Evolutionary conservation across 2,797 vertebrate species (phyloP), one percentile per base, ranked within the genome.

Genomic region (Galago senegalensis): DNA sequence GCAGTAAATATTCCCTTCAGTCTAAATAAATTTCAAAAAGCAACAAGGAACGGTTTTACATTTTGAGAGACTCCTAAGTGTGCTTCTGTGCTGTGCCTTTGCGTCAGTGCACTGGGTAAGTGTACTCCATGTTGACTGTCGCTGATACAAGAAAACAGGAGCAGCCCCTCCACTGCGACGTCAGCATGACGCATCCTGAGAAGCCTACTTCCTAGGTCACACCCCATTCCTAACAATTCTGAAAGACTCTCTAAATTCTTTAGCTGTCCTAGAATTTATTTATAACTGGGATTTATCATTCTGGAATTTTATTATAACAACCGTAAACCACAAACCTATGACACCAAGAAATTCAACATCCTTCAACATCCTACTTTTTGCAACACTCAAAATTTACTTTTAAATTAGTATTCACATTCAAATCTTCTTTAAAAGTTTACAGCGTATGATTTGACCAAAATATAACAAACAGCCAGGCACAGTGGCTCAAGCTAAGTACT

Each of bases 1-100:
- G 3, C 7, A 82, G 63, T 29, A 83, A 91, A 70, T 31, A 91
- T n/a, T 77, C 27, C 2, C 16, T 56, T 63, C 11, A 85, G 60
- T 84, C 23, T 96, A 95, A 89, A 91, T 65, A 96, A 76, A 91
- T 60, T 94, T 77, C 86, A 89, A 97, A 97, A 94, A 93, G 94
- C 94, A 90, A 73, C 2, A 7, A 75, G 73, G 70, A 31, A 56
- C 20, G 37, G 65, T 85, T 95, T 94, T 88, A 73, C 90, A 81
- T 69, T 67, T 34, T 20, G 60, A 93, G 84, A 49, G 75, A 67
- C 23, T 65, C 69, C 29, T 93, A 87, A 92, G 91, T 67, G 60
- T 56, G 61, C 43, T 69, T 4, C 5, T 40, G 40, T 40, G 40
- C 40, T 5, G 37, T 4, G 27, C 23, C 37, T 83, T 97, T 96